Percentiles rank a stretch among this genome's conserved stretches.
Evolutionary conservation across 2,888 invertebrate genomes (phyloP).

Genomic region (Amorpha juglandis): DNA sequence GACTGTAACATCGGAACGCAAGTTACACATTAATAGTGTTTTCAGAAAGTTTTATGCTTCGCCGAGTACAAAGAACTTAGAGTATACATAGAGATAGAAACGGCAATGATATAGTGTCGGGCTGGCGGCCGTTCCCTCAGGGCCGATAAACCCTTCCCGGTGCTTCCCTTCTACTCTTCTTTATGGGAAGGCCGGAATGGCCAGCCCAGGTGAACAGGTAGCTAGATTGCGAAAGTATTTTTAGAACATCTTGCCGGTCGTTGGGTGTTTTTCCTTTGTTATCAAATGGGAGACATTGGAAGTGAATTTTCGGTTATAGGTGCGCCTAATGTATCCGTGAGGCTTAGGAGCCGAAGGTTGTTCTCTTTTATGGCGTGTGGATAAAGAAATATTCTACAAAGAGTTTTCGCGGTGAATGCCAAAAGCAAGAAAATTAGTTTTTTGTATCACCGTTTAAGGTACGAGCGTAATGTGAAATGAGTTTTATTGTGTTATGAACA

Average conservation of each 20-base stretch:
- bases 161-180: slow-evolving; percentile 82
- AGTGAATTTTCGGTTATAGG: slow-evolving; percentile 68
- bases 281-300: slow-evolving; percentile 76
- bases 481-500: slow-evolving; percentile 4
- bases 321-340: slow-evolving; percentile 64
- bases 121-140: slow-evolving; percentile 78
- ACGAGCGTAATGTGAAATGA: not conserved
- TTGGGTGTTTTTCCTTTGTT: slow-evolving; percentile 82
- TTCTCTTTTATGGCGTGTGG: slow-evolving; percentile 54
- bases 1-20: slow-evolving; percentile 42
- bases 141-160: slow-evolving; percentile 82
- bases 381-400: slow-evolving; percentile 45
- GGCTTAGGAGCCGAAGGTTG: slow-evolving; percentile 51
- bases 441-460: slow-evolving; percentile 20
- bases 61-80: slow-evolving; percentile 67
- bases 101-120: slow-evolving; percentile 83
- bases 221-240: slow-evolving; percentile 82
- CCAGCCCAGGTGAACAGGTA: slow-evolving; percentile 82
- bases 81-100: slow-evolving; percentile 73
- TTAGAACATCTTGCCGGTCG: slow-evolving; percentile 81
- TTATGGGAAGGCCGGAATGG: slow-evolving; percentile 83
- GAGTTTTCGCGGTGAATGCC: slow-evolving; percentile 38
- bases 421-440: slow-evolving; percentile 36
- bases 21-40: slow-evolving; percentile 63
- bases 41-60: slow-evolving; percentile 64